These are phyloP conservation scores for Leptinotarsa rubiginosa DNA, from an alignment of 2,888 invertebrate species.

Conservation along the genomic window DNA sequence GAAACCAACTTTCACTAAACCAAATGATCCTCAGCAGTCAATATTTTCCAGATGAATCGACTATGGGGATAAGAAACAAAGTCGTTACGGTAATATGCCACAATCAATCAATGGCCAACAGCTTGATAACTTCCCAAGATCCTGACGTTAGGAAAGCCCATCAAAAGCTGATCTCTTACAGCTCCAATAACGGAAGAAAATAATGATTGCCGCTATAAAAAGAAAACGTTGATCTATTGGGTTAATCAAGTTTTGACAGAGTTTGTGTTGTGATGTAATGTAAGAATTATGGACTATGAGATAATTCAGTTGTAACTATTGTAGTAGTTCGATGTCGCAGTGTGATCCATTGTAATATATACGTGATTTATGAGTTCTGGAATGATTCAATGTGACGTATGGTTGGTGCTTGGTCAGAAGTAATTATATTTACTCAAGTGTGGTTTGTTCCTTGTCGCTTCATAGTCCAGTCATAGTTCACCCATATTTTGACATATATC, in stretches of 20 bases:
- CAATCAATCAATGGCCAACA: conserved; percentile 56
- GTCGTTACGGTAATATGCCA: conserved; percentile 50
- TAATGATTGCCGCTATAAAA: conserved; percentile 42
- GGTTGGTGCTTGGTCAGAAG: neutral
- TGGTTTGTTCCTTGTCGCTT: neutral
- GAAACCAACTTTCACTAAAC: neutral
- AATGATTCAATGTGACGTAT: neutral
- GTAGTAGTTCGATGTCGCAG: conserved; percentile 1
- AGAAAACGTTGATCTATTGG: conserved; percentile 42
- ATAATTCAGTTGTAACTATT: conserved; percentile 14
- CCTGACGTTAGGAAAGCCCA: conserved; percentile 32
- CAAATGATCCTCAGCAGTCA: conserved; percentile 33
- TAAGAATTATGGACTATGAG: conserved; percentile 19
- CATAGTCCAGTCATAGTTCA: too few relatives aligned
- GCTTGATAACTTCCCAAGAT: conserved; percentile 48
- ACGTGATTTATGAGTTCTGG: neutral
- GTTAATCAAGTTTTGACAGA: conserved; percentile 37
- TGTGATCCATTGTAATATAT: conserved; percentile 5
- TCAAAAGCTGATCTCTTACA: conserved; percentile 42
- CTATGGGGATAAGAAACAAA: conserved; percentile 30
- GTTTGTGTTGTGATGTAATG: conserved; percentile 25
- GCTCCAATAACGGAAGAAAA: conserved; percentile 40
- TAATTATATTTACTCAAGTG: neutral
- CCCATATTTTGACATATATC: too few relatives aligned
- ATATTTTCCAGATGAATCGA: conserved; percentile 36